phyloP scores from a whole-genome alignment of 2,113 vertebrate genomes.

The Gallinago jamesoni region DNA sequence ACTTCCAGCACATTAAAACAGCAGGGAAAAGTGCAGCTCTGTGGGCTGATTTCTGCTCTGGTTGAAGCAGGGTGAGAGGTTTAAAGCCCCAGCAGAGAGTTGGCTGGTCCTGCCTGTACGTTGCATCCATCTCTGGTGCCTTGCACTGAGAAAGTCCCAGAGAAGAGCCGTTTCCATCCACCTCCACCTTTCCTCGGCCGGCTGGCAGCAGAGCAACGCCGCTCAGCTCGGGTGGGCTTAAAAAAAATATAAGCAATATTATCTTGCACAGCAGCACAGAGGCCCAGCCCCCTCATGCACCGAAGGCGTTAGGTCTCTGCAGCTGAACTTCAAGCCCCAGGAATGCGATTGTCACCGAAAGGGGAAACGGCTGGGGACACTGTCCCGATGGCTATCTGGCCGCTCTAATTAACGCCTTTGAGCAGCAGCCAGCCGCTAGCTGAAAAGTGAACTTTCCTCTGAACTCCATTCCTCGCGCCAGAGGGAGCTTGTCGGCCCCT shows the following conservation, averaged over 20 bases:
- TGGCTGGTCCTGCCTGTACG: accelerated
- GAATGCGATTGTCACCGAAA: not conserved
- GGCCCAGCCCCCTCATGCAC: not conserved
- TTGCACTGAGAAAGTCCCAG: not conserved
- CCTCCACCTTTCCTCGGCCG: not conserved
- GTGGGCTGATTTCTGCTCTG: not conserved
- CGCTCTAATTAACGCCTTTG: constrained; percentile 51
- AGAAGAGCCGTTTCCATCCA: not conserved
- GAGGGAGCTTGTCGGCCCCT: constrained; percentile 13
- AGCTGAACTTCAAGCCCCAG: not conserved
- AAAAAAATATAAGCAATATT: not conserved
- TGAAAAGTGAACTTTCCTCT: not conserved
- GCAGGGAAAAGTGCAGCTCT: not conserved
- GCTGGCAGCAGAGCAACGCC: not conserved
- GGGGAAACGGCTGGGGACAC: not conserved
- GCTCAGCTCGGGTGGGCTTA: not conserved
- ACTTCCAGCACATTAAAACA: not conserved
- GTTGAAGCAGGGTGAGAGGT: not conserved
- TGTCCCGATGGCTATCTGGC: not conserved
- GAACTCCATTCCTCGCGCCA: not conserved
- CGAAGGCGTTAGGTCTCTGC: not conserved
- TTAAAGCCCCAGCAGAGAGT: not conserved
- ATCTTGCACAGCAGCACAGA: accelerated
- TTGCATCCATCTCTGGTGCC: not conserved
- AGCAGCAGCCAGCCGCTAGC: constrained; percentile 34